A percentile compares a stretch with the other conserved stretches of the same genome.
These are phyloP conservation scores for Premnoplex brunnescens DNA, from an alignment of 2,797 vertebrate species.

Conservation along the genomic window DNA sequence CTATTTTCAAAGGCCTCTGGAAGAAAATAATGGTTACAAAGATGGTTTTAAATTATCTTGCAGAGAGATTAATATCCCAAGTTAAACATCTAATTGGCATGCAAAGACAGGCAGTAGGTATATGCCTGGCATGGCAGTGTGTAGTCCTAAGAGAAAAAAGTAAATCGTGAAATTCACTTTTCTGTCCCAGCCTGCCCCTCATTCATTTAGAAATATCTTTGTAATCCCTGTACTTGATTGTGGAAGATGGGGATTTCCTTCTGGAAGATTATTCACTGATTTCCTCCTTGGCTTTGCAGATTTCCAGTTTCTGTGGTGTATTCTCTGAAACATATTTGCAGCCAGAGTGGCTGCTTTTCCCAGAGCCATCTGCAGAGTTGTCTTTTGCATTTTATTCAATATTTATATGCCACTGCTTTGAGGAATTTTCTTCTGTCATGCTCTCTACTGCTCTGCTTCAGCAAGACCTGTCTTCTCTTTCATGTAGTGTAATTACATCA, in stretches of 20 bases:
- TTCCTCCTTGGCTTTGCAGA: not conserved
- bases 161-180: not conserved
- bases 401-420: constrained; percentile 39
- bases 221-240: not conserved
- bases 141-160: not conserved
- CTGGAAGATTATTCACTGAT: not conserved
- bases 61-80: not conserved
- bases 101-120: not conserved
- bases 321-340: not conserved
- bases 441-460: not conserved
- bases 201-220: not conserved
- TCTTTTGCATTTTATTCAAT: constrained; percentile 16
- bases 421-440: constrained; percentile 11
- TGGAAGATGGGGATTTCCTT: not conserved
- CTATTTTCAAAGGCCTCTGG: not conserved
- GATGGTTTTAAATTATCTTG: not conserved
- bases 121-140: not conserved
- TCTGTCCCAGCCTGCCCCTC: not conserved
- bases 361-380: not conserved
- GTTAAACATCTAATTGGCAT: not conserved
- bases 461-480: constrained; percentile 6
- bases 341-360: not conserved
- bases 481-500: not conserved
- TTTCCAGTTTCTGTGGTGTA: not conserved
- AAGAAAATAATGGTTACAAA: not conserved